These are phyloP conservation scores for Hydriomena furcata DNA, from an alignment of 2,888 invertebrate genomes.

Conservation along the genomic window DNA sequence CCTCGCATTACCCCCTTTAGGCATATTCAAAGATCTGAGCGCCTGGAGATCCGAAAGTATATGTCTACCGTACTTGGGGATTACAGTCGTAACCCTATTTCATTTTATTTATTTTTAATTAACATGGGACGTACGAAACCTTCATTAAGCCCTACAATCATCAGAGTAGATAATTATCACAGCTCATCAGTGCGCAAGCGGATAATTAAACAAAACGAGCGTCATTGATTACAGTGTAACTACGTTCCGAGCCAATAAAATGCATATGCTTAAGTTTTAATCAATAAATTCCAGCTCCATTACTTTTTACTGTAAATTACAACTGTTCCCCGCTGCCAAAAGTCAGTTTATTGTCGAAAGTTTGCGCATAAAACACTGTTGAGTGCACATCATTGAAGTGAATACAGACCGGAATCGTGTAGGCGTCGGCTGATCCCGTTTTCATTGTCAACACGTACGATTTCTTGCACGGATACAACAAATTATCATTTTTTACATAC, in stretches of 20 bases:
- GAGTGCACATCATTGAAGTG: conserved; percentile 44
- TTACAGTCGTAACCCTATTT: too few species aligned
- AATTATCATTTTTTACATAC: too few species aligned
- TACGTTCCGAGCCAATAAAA: conserved; percentile 16
- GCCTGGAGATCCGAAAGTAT: too few species aligned
- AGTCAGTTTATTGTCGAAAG: conserved; percentile 37
- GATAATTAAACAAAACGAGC: conserved; percentile 18
- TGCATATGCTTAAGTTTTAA: conserved; percentile 16
- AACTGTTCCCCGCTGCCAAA: conserved; percentile 32
- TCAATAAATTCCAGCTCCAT: conserved; percentile 19
- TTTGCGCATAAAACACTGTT: conserved; percentile 42
- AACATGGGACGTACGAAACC: conserved; percentile 1
- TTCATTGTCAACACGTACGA: conserved; percentile 12
- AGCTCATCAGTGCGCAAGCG: conserved; percentile 15
- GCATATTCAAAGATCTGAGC: too few species aligned
- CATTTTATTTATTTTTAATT: too few species aligned
- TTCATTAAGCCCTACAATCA: conserved; percentile 7
- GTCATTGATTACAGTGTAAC: conserved; percentile 16
- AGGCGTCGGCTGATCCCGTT: conserved; percentile 38
- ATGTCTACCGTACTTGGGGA: too few species aligned
- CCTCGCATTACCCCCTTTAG: too few species aligned
- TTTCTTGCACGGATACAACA: too few species aligned
- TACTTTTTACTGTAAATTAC: conserved; percentile 34
- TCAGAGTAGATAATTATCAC: conserved; percentile 13
- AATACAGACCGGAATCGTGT: conserved; percentile 55